A percentile compares a stretch with the other conserved stretches of the same genome.
Conservation (phyloP, 2,888 invertebrate genomes). For the Linyphia triangularis region DNA sequence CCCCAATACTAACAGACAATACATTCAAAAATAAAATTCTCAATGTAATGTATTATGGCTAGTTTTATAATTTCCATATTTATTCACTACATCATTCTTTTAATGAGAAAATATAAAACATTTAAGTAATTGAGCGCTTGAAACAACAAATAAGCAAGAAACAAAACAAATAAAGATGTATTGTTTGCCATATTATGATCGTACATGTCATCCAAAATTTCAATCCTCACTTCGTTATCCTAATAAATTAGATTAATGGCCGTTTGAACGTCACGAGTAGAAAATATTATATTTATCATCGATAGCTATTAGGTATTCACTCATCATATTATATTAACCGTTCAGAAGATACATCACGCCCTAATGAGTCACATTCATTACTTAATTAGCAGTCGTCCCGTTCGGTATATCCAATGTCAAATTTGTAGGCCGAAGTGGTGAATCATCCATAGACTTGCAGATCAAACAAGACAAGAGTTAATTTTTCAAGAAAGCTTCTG, state of each 20-base stretch:
- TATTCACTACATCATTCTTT: too few species aligned
- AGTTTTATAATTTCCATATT: too few species aligned
- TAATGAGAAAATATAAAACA: too few species aligned
- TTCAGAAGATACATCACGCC: background rate
- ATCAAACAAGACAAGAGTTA: constrained; percentile 24
- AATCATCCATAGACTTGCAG: constrained; percentile 11
- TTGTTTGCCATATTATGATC: too few species aligned
- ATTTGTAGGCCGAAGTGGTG: background rate
- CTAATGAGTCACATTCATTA: constrained; percentile 7
- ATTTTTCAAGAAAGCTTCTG: constrained; percentile 36
- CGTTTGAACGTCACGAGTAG: background rate
- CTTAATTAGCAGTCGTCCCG: constrained; percentile 19
- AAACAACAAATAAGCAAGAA: too few species aligned
- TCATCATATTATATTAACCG: constrained; percentile 1
- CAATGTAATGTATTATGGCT: too few species aligned
- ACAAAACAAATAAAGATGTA: too few species aligned
- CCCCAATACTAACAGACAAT: too few species aligned
- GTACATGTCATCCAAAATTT: too few species aligned
- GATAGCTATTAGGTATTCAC: background rate
- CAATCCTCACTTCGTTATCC: too few species aligned
- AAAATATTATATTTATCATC: background rate
- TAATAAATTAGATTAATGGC: background rate
- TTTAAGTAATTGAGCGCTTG: too few species aligned
- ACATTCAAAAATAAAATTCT: too few species aligned
- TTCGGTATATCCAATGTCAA: background rate